Conservation (phyloP, 2,113 vertebrate species). For the Amphilophus citrinellus region DNA sequence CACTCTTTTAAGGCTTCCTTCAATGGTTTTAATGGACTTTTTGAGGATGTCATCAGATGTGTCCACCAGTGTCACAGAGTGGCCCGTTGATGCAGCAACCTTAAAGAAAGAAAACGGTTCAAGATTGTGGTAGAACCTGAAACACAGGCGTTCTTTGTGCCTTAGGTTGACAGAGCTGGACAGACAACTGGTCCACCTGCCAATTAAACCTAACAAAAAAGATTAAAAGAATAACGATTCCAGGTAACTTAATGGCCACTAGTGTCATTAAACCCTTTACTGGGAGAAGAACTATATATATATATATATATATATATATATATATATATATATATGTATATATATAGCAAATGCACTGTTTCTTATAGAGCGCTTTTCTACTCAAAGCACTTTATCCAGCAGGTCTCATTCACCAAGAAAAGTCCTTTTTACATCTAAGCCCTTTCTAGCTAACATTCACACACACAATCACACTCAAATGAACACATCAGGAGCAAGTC, state of each 20-base stretch:
- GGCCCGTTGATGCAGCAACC: conserved; percentile 93
- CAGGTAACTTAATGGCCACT: neutral
- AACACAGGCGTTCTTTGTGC: neutral
- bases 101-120: conserved; percentile 46
- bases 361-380: no score
- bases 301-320: no score
- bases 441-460: no score
- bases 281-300: no score
- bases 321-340: no score
- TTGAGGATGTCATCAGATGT: conserved; percentile 92
- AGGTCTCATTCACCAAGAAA: no score
- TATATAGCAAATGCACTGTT: no score
- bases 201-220: neutral
- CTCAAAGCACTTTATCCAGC: no score
- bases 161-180: neutral
- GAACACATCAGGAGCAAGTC: no score
- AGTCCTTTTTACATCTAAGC: no score
- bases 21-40: conserved; percentile 88
- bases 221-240: no score
- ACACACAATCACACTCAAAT: no score
- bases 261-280: neutral
- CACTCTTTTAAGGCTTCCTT: conserved; percentile 90
- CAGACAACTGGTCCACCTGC: neutral
- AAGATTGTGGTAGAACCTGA: neutral
- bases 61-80: conserved; percentile 94